Percentiles rank a stretch among this genome's conserved stretches.
phyloP scores from a whole-genome alignment of 1,140 invertebrate species.

The Ganaspis sp. region DNA sequence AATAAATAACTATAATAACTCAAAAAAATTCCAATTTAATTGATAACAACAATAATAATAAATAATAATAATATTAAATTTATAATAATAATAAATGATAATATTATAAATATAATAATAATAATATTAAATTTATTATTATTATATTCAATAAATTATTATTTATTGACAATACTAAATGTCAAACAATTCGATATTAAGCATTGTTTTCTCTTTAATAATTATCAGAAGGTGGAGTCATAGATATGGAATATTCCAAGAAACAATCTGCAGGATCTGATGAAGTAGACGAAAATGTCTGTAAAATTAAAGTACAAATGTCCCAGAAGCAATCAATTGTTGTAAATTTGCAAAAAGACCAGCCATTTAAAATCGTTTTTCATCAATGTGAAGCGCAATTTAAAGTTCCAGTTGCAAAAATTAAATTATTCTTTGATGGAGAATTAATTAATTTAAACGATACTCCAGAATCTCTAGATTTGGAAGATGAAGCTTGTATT shows the following conservation, averaged over 20 bases:
- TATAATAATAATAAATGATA: too few species aligned
- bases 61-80: too few species aligned
- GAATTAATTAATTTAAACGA: slow-evolving; percentile 61
- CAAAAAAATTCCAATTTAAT: too few species aligned
- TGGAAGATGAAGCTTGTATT: slow-evolving; percentile 70
- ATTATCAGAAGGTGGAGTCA: slow-evolving; percentile 65
- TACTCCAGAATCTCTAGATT: slow-evolving; percentile 69
- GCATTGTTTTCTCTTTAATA: slow-evolving; percentile 31
- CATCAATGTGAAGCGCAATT: slow-evolving; percentile 58
- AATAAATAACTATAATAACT: too few species aligned
- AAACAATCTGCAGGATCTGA: slow-evolving; percentile 8
- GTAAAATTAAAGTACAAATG: slow-evolving; percentile 69
- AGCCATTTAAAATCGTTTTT: slow-evolving; percentile 57
- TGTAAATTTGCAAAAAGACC: slow-evolving; percentile 54
- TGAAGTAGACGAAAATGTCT: slow-evolving; percentile 45
- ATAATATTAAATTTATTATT: too few species aligned
- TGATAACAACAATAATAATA: too few species aligned
- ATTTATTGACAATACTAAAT: too few species aligned
- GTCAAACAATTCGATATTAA: too few species aligned
- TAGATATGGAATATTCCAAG: slow-evolving; percentile 44
- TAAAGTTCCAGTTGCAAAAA: slow-evolving; percentile 52
- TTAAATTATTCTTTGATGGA: slow-evolving; percentile 72
- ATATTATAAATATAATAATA: too few species aligned
- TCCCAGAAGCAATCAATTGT: slow-evolving; percentile 57
- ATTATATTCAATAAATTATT: too few species aligned